Evolutionary conservation across 1,140 invertebrate species (phyloP), one percentile per base, ranked within the genome.

Genomic region (Papilio dardanus): DNA sequence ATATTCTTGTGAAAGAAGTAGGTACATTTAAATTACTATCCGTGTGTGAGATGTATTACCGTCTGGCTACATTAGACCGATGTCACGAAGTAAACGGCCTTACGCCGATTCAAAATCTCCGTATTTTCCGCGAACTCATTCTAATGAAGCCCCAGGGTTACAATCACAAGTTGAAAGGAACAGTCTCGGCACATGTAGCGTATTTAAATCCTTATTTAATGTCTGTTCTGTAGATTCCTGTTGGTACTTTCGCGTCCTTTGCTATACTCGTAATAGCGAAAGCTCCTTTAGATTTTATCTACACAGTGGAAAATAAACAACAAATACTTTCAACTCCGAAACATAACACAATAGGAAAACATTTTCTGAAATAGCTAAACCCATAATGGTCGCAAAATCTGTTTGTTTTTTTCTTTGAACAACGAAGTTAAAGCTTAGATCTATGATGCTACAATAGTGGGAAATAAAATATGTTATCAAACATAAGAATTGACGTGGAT

Each of bases 161-260:
- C n/a, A 71, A 24, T 35, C 24, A 50, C n/a, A 16, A 30, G 42
- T 54, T 73, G 42, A 46, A 28, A 30, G 46, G 71, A 33, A 73
- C 42, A 31, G 7, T 30, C 46, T 19, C 46, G 46, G 71, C 46
- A 73, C 71, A 73, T 73, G 71, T 58, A 73, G 19, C 71, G 42
- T 58, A 73, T 73, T 73, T 73, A 73, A 73, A 58, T 73, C 46
- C 71, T 58, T 73, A 54, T 54, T 73, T 73, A 73, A 73, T 73
- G 71, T 58, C 14, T 35, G 71, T 33, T 31, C 42, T 28, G 24
- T 30, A 14, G 42, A 31, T 16, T 40, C 24, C 1, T 28, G 69
- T 54, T 28, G 37, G 37, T 73, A n/a, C 21, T 73, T 28, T 24
- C 54, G 50, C 7, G 21, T 58, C 21, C 21, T 28, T 1, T 10